Evolutionary conservation across 2,113 vertebrate species (phyloP), one percentile per base, ranked within the genome.

Genomic region (Hydrochoerus hydrochaeris): DNA sequence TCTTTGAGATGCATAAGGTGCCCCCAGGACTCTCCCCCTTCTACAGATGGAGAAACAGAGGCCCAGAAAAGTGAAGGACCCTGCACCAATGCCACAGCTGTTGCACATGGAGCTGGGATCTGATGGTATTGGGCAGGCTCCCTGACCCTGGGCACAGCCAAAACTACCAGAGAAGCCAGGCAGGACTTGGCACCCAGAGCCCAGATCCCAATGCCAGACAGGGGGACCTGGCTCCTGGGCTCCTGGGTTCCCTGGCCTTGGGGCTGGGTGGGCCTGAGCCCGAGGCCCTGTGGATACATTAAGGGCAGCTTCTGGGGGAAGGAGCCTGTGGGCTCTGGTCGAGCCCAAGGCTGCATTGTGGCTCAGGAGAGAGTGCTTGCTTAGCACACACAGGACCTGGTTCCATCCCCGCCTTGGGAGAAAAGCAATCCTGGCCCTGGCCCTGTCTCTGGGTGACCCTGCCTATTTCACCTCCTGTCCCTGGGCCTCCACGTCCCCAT

Each of bases 271-370:
- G 46, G 41, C 71, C 49, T 17, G 32, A 24, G 46, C 46, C 91
- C 16, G 0, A 5, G 32, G n/a, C 7, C 20, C 57, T 78, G 28
- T 0, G 0, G 28, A 24, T 10, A 13, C 38, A 44, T 44, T 4
- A 28, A 28, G 38, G 41, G 71, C 11, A 5, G 57, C 63, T 26
- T 71, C 12, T 62, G 46, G 20, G 67, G n/a, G 71, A 65, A n/a
- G 44, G 85, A 62, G n/a, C 22, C 1, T 13, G n/a, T 41, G 44
- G 20, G 60, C 35, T 41, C n/a, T 1, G 32, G 63, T 62, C 92
- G 69, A 5, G 46, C 14, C 67, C 14, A 30, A 4, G 13, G n/a
- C 46, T n/a, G 52, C 8, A 26, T 0, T 13, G 17, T 1, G 35
- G 20, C 58, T 62, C 46, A n/a, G 46, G 11, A 17, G 38, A 44